phyloP scores from a whole-genome alignment of 2,888 invertebrate genomes.

The Tachina fera region DNA sequence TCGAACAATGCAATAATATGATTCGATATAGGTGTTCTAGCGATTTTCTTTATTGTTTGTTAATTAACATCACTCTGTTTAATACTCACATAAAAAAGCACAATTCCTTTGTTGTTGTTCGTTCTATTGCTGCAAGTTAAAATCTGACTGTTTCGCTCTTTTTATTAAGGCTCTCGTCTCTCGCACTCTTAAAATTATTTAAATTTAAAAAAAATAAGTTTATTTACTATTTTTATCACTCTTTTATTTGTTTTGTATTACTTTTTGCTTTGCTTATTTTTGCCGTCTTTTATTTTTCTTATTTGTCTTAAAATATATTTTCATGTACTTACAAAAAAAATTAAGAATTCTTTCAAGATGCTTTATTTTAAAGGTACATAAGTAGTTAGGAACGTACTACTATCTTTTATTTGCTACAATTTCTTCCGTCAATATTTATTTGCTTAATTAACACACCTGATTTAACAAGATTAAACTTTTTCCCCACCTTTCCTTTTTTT shows the following conservation, averaged over 20 bases:
- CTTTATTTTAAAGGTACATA: not conserved
- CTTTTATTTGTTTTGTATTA: constrained; percentile 27
- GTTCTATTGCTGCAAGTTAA: not conserved
- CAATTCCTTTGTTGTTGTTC: constrained; percentile 34
- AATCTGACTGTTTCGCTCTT: not conserved
- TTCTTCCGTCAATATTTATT: constrained; percentile 40
- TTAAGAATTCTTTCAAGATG: constrained; percentile 7
- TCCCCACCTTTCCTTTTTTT: not conserved
- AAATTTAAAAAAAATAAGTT: too few relatives aligned
- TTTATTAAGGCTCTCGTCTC: not conserved
- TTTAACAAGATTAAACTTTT: not conserved
- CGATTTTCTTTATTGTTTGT: not conserved
- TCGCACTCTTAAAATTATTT: not conserved
- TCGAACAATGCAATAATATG: too few relatives aligned
- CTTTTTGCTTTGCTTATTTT: constrained; percentile 27
- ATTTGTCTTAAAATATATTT: constrained; percentile 16
- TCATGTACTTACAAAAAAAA: not conserved
- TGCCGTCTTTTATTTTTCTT: constrained; percentile 18
- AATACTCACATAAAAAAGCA: constrained; percentile 39
- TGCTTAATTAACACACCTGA: constrained; percentile 41
- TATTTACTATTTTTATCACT: constrained; percentile 29
- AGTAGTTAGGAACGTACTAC: too few relatives aligned
- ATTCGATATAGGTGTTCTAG: not conserved
- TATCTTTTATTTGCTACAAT: constrained; percentile 8
- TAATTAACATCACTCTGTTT: constrained; percentile 17